Evolutionary conservation across 2,797 vertebrate species (phyloP), one percentile per base, ranked within the genome.

Genomic region (Gadopsis marmoratus): DNA sequence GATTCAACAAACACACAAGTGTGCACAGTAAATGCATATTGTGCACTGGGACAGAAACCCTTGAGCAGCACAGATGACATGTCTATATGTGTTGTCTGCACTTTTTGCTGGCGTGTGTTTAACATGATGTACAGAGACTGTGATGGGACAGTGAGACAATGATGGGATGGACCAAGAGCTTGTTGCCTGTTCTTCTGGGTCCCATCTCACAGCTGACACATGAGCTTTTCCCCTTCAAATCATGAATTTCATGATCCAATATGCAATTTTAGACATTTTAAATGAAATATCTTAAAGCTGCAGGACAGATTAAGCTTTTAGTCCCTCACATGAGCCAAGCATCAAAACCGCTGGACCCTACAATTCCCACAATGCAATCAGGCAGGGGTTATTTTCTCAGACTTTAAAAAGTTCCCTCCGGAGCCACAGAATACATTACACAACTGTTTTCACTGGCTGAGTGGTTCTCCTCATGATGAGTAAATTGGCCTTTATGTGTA

Each of bases 1-100:
- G 21, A 11, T 12, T 31, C 45, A 61, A 72, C 69, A 55, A 65
- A 56, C 3, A 78, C 37, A 67, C 33, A 13, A 37, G 51, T n/a
- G 10, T 56, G 5, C 35, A 66, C 29, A 37, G n/a, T 51, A 62
- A 51, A 81, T 74, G 51, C 26, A 64, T 55, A 51, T 67, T 65
- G 64, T 63, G 47, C 13, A 37, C 1, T 37, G 54, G 21, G 56
- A 76, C 48, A 65, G 51, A 71, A 66, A 54, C 66, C 60, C 9
- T 50, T 9, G 4, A 58, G 19, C 21, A 2, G 54, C 59, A 29
- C 55, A 70, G 26, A 60, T 47, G 45, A 37, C 23, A 62, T 50
- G 7, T 55, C 13, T 37, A 8, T 56, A 31, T 53, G 41, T 75
- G 29, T 21, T 72, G 29, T 60, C 50, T 65, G 56, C 31, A 67